Conservation (phyloP, 2,888 invertebrate genomes). For the Cheilosia urbana region DNA sequence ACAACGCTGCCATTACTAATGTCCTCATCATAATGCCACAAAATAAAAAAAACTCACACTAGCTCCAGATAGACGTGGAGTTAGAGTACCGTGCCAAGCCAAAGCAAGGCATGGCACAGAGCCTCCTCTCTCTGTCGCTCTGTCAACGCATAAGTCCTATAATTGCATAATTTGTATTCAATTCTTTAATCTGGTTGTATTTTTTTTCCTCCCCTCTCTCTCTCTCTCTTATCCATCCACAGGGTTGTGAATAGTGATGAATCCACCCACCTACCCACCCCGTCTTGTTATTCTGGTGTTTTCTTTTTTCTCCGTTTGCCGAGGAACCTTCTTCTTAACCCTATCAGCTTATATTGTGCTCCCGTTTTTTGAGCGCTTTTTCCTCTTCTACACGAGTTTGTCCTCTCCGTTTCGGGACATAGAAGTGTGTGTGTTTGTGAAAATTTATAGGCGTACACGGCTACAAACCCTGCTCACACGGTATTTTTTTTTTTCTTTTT, state of each 20-base stretch:
- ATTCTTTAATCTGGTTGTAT: constrained; percentile 76
- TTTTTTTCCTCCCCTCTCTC: constrained; percentile 16
- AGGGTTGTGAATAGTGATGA: constrained; percentile 30
- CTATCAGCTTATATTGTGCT: constrained; percentile 60
- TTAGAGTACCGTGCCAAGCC: constrained; percentile 5
- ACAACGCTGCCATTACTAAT: constrained; percentile 71
- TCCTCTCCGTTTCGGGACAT: not conserved
- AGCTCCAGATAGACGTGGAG: constrained; percentile 3
- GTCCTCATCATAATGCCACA: constrained; percentile 60
- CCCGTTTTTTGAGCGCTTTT: constrained; percentile 49
- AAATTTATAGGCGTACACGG: constrained; percentile 63
- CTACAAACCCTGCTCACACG: constrained; percentile 4
- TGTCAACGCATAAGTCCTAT: constrained; percentile 75
- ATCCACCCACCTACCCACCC: constrained; percentile 51
- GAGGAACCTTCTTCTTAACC: constrained; percentile 62
- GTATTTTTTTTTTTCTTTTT: not conserved
- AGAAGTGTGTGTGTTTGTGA: constrained; percentile 25
- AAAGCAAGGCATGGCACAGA: not conserved
- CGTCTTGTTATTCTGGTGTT: constrained; percentile 51
- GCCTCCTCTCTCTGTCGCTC: not conserved
- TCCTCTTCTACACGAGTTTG: not conserved
- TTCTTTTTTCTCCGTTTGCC: constrained; percentile 41
- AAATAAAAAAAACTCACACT: constrained; percentile 38
- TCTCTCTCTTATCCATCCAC: constrained; percentile 1
- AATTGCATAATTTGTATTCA: constrained; percentile 83